A percentile compares a stretch with the other conserved stretches of the same genome.
Evolutionary conservation across 2,797 vertebrate genomes (phyloP).

Genomic region (Coilia nasus): DNA sequence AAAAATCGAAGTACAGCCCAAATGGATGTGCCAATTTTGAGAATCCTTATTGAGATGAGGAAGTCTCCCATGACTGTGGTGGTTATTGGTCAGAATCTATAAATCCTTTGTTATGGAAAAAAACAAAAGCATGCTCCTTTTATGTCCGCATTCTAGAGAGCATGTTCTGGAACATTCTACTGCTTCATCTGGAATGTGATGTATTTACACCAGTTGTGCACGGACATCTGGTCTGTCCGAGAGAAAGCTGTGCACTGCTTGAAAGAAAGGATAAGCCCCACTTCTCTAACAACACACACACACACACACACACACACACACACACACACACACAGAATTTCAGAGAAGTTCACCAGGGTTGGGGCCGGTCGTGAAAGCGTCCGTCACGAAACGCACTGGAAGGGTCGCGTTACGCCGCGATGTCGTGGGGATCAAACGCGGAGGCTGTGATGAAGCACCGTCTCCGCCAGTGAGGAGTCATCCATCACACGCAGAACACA

Average conservation of each 20-base stretch:
- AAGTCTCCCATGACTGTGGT: neutral
- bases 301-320: constrained; percentile 1
- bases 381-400: constrained; percentile 55
- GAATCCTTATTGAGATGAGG: too few species aligned
- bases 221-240: constrained; percentile 13
- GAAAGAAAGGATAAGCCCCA: neutral
- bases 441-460: constrained; percentile 52
- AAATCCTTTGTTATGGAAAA: neutral
- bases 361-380: constrained; percentile 54
- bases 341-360: constrained; percentile 12
- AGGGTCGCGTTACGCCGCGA: constrained; percentile 64
- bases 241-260: neutral
- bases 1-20: too few species aligned
- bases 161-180: constrained; percentile 9
- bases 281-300: constrained; percentile 9
- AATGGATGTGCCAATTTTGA: too few species aligned
- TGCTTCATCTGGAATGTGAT: constrained; percentile 24
- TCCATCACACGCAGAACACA: constrained; percentile 11
- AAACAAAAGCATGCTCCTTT: neutral
- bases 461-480: neutral
- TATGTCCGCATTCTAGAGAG: neutral
- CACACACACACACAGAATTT: neutral
- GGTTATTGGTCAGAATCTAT: neutral
- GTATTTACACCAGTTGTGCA: constrained; percentile 23
- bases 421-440: constrained; percentile 61